A percentile compares a stretch with the other conserved stretches of the same genome.
phyloP scores from a whole-genome alignment of 2,888 invertebrate species.

The Brachylomia viminalis region DNA sequence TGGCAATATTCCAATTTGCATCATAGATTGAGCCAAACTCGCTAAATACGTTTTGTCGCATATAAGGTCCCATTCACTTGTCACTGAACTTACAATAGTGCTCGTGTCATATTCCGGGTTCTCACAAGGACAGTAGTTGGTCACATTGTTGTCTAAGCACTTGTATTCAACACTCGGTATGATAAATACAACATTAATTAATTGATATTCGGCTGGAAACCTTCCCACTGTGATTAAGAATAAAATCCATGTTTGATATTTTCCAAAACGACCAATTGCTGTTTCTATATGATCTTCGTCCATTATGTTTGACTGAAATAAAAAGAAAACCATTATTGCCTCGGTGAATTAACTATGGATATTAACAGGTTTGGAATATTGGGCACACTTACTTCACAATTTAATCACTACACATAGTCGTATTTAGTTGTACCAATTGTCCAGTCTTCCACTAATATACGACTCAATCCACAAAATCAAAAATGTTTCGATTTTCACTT shows the following conservation, averaged over 20 bases:
- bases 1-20: slow-evolving; percentile 90
- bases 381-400: slow-evolving; percentile 30
- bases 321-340: not conserved
- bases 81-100: slow-evolving; percentile 89
- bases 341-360: not conserved
- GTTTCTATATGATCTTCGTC: slow-evolving; percentile 80
- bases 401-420: slow-evolving; percentile 22
- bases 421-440: not conserved
- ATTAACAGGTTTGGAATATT: not conserved
- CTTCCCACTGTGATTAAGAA: slow-evolving; percentile 88
- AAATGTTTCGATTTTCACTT: not conserved
- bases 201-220: slow-evolving; percentile 90
- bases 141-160: slow-evolving; percentile 83
- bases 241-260: slow-evolving; percentile 89
- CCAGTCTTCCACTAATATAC: not conserved
- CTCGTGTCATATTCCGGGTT: slow-evolving; percentile 89
- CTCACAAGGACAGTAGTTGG: slow-evolving; percentile 84
- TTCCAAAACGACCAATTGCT: slow-evolving; percentile 89
- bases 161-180: slow-evolving; percentile 88
- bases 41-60: slow-evolving; percentile 89
- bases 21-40: slow-evolving; percentile 89
- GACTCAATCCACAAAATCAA: not conserved
- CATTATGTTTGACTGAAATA: slow-evolving; percentile 47
- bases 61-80: slow-evolving; percentile 91
- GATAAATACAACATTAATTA: slow-evolving; percentile 90